These are phyloP conservation scores for Spodoptera litura DNA, from an alignment of 1,140 invertebrate genomes.

Conservation along the genomic window DNA sequence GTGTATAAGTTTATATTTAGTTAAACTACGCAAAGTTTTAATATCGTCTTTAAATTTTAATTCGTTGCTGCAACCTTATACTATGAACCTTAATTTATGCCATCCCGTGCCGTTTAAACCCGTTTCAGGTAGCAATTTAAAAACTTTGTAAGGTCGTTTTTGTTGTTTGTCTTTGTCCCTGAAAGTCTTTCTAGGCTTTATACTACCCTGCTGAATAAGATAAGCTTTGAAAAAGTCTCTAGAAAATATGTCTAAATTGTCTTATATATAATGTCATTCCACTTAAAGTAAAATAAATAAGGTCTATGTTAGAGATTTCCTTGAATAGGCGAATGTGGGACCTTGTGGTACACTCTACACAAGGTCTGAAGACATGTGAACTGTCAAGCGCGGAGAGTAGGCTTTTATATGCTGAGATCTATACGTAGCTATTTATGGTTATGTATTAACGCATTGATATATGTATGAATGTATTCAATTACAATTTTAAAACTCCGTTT, in stretches of 20 bases:
- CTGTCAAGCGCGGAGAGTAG: conserved; percentile 19
- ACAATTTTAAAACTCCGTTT: not conserved
- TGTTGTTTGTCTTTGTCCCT: conserved; percentile 38
- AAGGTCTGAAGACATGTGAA: not conserved
- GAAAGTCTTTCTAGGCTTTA: conserved; percentile 28
- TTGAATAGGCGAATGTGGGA: too few species aligned
- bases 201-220: too few species aligned
- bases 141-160: conserved; percentile 13
- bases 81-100: not conserved
- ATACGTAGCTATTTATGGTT: conserved; percentile 5
- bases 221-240: too few species aligned
- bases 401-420: not conserved
- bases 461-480: not conserved
- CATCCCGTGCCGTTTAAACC: not conserved
- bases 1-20: too few species aligned
- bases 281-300: too few species aligned
- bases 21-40: too few species aligned
- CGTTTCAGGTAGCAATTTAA: not conserved
- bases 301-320: too few species aligned
- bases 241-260: too few species aligned
- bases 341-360: not conserved
- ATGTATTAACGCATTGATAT: conserved; percentile 16
- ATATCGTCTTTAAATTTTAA: too few species aligned
- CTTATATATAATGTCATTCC: too few species aligned
- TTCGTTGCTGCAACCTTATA: not conserved